Evolutionary conservation across 2,888 invertebrate species (phyloP).

Genomic region (Stenolophus ochropezus): DNA sequence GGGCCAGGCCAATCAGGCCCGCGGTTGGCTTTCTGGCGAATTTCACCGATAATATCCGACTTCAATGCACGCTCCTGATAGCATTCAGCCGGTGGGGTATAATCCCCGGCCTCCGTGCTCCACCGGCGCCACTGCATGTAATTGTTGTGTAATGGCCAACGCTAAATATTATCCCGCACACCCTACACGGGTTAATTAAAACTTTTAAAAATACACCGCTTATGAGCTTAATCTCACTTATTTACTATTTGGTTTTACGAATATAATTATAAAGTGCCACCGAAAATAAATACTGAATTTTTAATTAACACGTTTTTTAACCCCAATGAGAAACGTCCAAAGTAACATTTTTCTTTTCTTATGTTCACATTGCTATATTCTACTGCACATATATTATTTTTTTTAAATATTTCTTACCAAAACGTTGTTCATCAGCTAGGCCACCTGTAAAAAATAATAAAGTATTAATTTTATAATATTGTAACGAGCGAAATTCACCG

Average conservation of each 20-base stretch:
- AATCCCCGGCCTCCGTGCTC: constrained; percentile 18
- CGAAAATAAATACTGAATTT: constrained; percentile 22
- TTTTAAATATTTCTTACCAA: too few relatives aligned
- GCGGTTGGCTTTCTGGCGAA: constrained; percentile 26
- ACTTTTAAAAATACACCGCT: constrained; percentile 36
- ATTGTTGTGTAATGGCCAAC: constrained; percentile 13
- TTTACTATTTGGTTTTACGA: constrained; percentile 37
- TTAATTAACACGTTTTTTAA: constrained; percentile 36
- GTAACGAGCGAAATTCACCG: too few relatives aligned
- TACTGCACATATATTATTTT: too few relatives aligned
- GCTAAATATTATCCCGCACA: constrained; percentile 5
- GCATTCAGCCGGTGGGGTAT: constrained; percentile 13
- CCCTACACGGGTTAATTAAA: constrained; percentile 14
- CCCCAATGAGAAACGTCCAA: background rate
- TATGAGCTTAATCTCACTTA: constrained; percentile 34
- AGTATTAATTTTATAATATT: too few relatives aligned
- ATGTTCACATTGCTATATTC: too few relatives aligned
- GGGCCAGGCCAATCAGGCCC: constrained; percentile 13
- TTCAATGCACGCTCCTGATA: constrained; percentile 35
- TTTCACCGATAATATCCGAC: constrained; percentile 46
- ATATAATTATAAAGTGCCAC: constrained; percentile 21
- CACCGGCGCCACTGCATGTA: background rate
- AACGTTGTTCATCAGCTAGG: too few relatives aligned
- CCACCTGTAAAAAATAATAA: too few relatives aligned
- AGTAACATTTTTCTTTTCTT: background rate